Base-by-base conservation (phyloP, 2,888 invertebrate species). In the Malthinus flaveolus region DNA sequence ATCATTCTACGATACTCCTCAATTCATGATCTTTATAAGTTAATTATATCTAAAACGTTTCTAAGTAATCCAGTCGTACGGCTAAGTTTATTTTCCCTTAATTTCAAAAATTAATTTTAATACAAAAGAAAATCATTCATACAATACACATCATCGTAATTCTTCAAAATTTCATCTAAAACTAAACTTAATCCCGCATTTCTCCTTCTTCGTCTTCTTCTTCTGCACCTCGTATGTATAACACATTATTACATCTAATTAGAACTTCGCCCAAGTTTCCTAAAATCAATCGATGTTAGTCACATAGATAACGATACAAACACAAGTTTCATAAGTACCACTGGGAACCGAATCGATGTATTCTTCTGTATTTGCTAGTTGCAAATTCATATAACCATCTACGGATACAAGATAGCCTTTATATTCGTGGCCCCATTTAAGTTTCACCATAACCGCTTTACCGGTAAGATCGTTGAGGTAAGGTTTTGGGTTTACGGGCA, bases 351-450 rank as follows among this genome's bases (percentile, higher is more conserved):
- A 96, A 73, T 98, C 97, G 63, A 98, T 93, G 74, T 89, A 93
- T 83, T 99, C 99, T 80, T 99, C 98, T 7, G 98, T 94, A 77
- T 97, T 97, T 1, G 97, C 98, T 60, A 99, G 80, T 81, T 99
- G 97, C 66, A 99, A 81, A 78, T 99, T 99, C 99, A 99, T 99
- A 76, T 99, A 99, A 6, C 95, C 95, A 80, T 99, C 99, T 1
- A 97, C 95, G 3, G 98, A 97, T 0, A 99, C 98, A 33, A 99
- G 82, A 69, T 95, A 92, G 9, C 99, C 99, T 85, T 97, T 97
- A 80, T 99, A 99, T 80, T 99, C 98, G 79, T 98, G 98, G 32
- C 99, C 98, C 99, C 99, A 99, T 78, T 99, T 99, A 61, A 99
- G 83, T 80, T 98, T 98, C 1, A 98, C 97, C 78, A 97, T 87